phyloP scores from a whole-genome alignment of 2,797 vertebrate genomes.

The Ispidina picta region DNA sequence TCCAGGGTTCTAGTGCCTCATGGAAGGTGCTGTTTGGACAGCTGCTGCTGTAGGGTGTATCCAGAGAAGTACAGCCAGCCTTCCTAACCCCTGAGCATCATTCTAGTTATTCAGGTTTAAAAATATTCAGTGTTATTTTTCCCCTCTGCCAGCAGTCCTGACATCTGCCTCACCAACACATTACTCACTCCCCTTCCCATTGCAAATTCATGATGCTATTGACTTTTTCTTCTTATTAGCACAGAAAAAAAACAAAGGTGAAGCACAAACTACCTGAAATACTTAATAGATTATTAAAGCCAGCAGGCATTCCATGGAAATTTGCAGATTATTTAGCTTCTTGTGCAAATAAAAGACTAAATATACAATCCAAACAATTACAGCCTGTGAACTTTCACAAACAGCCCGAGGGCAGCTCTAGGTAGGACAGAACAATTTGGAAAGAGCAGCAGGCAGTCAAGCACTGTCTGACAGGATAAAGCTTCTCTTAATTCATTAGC shows the following conservation, averaged over 20 bases:
- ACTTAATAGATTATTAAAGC: slow-evolving; percentile 15
- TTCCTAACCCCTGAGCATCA: neutral
- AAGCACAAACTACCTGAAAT: neutral
- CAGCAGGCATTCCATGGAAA: neutral
- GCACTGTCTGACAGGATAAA: neutral
- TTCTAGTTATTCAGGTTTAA: neutral
- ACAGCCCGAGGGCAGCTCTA: neutral
- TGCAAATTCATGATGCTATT: neutral
- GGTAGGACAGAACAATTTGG: neutral
- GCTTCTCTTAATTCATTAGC: slow-evolving; percentile 4
- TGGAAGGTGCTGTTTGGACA: neutral
- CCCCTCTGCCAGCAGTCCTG: neutral
- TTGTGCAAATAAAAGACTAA: neutral
- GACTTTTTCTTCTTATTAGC: slow-evolving; percentile 2
- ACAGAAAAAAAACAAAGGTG: neutral
- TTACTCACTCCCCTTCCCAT: neutral
- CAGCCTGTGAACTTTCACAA: neutral
- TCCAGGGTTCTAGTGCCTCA: neutral
- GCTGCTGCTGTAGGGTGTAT: neutral
- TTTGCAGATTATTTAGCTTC: neutral
- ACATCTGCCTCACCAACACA: neutral
- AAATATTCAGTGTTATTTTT: neutral
- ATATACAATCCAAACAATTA: slow-evolving; percentile 21
- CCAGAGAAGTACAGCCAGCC: neutral
- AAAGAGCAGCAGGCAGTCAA: slow-evolving; percentile 17